Evolutionary conservation across 1,140 invertebrate genomes (phyloP), one percentile per base, ranked within the genome.

Genomic region (Eupristina koningsbergeri): DNA sequence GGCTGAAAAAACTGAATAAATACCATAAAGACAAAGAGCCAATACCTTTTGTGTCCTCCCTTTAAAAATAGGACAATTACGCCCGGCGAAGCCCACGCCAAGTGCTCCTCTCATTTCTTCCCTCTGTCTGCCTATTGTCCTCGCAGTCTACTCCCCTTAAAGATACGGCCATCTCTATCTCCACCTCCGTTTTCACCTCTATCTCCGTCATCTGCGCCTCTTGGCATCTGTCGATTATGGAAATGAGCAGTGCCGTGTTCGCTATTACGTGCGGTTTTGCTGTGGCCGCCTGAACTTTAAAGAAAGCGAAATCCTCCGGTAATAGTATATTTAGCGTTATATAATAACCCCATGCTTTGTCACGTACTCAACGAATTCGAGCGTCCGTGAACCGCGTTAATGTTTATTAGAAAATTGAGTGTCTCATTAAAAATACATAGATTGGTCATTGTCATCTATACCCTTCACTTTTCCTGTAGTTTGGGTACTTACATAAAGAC

Each of bases 261-360:
- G 69, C 83, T 71, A 84, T 84, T 84, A 84, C 83, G 80, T 80
- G 83, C 36, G 83, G 83, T 84, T 80, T 80, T 58, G 74, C 71
- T 34, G 83, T 8, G 69, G 63, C 61, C 50, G 31, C 77, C 34
- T 41, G 53, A 73, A 80, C 78, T 80, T 64, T 84, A 80, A 63
- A 67, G 39, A 84, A 74, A 84, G 83, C 69, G 36, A 67, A 80
- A 80, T 79, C 76, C n/a, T 36, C 58, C 50, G 11, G 50, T 77
- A 74, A 80, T 84, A 74, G 76, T 84, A 61, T 64, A 84, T 84
- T 84, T 80, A 74, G 58, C 45, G 50, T 58, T 41, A 67, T 64
- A 84, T 80, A 80, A 84, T 80, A 39, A 71, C 29, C 31, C 26
- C 11, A 71, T 15, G 76, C 77, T 80, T 80, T 84, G 83, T 80